These are phyloP conservation scores for Nomada ruficornis DNA, from an alignment of 2,888 invertebrate genomes.

Conservation along the genomic window DNA sequence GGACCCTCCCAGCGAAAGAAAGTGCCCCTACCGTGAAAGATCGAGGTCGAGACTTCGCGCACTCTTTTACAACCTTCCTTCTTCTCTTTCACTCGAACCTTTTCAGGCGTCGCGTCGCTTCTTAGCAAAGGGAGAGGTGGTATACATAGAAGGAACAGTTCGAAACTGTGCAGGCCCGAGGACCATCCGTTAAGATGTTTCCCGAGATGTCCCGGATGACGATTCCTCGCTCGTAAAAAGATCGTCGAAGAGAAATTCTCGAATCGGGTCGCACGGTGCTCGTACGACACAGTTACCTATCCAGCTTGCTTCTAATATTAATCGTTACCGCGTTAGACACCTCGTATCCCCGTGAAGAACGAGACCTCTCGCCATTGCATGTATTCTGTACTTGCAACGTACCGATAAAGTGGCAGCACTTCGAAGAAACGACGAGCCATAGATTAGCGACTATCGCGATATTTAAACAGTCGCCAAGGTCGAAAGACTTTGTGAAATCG, in stretches of 20 bases:
- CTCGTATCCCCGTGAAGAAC: not conserved
- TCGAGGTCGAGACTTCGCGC: constrained; percentile 74
- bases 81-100: not conserved
- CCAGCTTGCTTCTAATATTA: constrained; percentile 63
- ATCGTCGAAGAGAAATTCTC: constrained; percentile 54
- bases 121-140: not conserved
- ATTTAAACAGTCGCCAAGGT: constrained; percentile 20
- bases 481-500: constrained; percentile 28
- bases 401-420: not conserved
- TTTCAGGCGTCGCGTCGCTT: constrained; percentile 11
- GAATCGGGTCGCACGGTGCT: constrained; percentile 52
- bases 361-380: not conserved
- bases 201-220: constrained; percentile 43
- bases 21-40: constrained; percentile 74
- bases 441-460: constrained; percentile 22
- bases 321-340: constrained; percentile 41
- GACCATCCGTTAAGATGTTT: constrained; percentile 46
- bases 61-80: constrained; percentile 61
- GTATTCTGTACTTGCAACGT: not conserved
- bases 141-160: not conserved
- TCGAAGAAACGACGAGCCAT: not conserved
- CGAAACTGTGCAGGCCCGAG: constrained; percentile 68
- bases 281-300: constrained; percentile 43
- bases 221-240: constrained; percentile 45
- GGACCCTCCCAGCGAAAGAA: constrained; percentile 74